phyloP scores from a whole-genome alignment of 2,113 vertebrate species.

The Centropus bengalensis region DNA sequence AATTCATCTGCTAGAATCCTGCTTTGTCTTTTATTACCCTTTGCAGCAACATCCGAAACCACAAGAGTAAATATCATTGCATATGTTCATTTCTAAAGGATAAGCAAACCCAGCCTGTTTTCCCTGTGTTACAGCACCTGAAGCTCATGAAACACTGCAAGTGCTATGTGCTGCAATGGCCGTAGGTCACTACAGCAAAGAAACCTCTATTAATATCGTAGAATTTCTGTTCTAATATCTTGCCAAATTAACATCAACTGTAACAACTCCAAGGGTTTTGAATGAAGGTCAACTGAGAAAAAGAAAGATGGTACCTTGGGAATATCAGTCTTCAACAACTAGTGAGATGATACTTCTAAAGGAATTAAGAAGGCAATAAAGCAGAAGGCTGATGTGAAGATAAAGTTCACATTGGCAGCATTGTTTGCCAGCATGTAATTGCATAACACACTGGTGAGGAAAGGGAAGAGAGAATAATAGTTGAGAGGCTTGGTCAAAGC shows the following conservation, averaged over 20 bases:
- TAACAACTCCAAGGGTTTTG: not conserved
- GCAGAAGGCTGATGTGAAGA: conserved; percentile 3
- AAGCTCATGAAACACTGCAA: not conserved
- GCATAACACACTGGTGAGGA: not conserved
- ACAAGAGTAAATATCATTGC: not conserved
- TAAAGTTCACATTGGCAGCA: not conserved
- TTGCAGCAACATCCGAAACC: not conserved
- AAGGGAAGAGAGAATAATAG: not conserved
- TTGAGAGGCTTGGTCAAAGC: not conserved
- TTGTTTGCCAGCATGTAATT: not conserved
- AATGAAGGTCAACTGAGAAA: conserved; percentile 20
- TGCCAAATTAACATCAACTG: not conserved
- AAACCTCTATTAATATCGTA: not conserved
- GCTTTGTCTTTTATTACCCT: not conserved
- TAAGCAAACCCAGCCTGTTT: not conserved
- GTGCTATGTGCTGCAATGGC: not conserved
- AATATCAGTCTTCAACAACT: not conserved
- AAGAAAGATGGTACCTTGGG: conserved; percentile 2
- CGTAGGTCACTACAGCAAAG: not conserved
- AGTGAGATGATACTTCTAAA: not conserved
- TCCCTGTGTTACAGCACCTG: not conserved
- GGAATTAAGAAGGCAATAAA: not conserved
- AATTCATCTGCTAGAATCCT: not conserved
- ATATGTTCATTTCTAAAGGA: not conserved
- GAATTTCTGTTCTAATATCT: not conserved